Evolutionary conservation across 2,888 invertebrate species (phyloP), one percentile per base, ranked within the genome.

Genomic region (Acrobasis suavella): DNA sequence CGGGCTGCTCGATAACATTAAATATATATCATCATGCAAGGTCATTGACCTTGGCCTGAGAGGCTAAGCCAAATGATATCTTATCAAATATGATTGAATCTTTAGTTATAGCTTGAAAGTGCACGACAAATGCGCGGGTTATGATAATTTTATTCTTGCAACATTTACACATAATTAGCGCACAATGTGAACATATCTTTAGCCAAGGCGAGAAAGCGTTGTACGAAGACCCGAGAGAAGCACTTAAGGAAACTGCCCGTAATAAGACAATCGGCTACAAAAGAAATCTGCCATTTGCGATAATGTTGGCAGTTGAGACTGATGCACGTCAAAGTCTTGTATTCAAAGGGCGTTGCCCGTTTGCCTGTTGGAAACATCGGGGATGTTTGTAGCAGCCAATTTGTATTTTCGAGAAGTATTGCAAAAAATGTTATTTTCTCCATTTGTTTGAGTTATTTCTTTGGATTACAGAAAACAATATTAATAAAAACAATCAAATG

Each of bases 221-320:
- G 62, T 62, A 62, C 67, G 64, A 66, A 72, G 70, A 72, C 72
- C 66, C 63, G 52, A 71, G 64, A 75, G 65, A 64, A 67, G 69
- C 80, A 77, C 79, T 80, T 79, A 74, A 75, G 70, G 65, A 80
- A 77, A 80, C 78, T 76, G 75, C 73, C 65, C 65, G 74, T 76
- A 77, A 79, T 80, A 78, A 78, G 79, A 78, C 77, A 76, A 79
- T 78, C 73, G 71, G 68, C 69, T 64, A 72, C 67, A 73, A 74
- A 79, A 72, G 67, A 73, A 78, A 77, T 72, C 70, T 67, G 65
- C 69, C 67, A 70, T 61, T 74, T 74, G 72, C 65, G 50, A 60
- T 67, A 71, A 71, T 68, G 65, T 56, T 46, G 46, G 14, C 46
- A 46, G 46, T 46, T 63, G 64, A 69, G 70, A 76, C 65, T 73